These are phyloP conservation scores for Pristionchus fissidentatus DNA, from an alignment of 2,888 invertebrate species.

Conservation along the genomic window DNA sequence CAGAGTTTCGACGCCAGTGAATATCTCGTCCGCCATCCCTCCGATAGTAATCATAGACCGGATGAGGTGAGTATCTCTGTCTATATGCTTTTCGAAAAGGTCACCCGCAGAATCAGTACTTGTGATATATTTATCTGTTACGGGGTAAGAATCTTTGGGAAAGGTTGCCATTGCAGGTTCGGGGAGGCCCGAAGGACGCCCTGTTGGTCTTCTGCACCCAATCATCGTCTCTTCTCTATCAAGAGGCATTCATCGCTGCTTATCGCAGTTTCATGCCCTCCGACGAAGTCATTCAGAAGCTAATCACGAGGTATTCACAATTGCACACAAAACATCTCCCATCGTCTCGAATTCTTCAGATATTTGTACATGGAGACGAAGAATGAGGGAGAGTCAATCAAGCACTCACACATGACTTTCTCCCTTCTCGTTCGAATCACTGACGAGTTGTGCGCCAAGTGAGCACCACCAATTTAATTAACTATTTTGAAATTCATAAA, in stretches of 20 bases:
- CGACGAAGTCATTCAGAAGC: slow-evolving; percentile 69
- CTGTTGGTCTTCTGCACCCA: slow-evolving; percentile 95
- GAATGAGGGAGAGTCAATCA: slow-evolving; percentile 79
- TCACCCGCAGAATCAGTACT: not conserved
- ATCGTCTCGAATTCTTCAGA: slow-evolving; percentile 53
- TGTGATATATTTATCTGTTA: not conserved
- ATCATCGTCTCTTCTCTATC: slow-evolving; percentile 86
- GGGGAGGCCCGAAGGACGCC: slow-evolving; percentile 93
- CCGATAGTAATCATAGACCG: slow-evolving; percentile 36
- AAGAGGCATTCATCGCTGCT: slow-evolving; percentile 97
- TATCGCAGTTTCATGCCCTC: slow-evolving; percentile 79
- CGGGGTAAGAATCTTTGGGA: not conserved
- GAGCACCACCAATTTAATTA: not conserved
- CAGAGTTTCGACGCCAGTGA: slow-evolving; percentile 65
- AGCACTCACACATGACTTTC: slow-evolving; percentile 88
- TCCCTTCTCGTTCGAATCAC: slow-evolving; percentile 93
- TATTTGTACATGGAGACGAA: slow-evolving; percentile 67
- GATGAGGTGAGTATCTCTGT: slow-evolving; percentile 39
- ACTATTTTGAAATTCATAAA: not conserved
- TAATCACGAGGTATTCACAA: slow-evolving; percentile 63
- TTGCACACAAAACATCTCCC: not conserved
- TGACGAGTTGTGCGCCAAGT: slow-evolving; percentile 83
- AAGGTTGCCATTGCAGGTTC: slow-evolving; percentile 79
- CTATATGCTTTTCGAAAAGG: not conserved
- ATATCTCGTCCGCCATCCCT: slow-evolving; percentile 64